A percentile compares a stretch with the other conserved stretches of the same genome.
phyloP scores from a whole-genome alignment of 2,888 invertebrate species.

The Hedychridium roseum region DNA sequence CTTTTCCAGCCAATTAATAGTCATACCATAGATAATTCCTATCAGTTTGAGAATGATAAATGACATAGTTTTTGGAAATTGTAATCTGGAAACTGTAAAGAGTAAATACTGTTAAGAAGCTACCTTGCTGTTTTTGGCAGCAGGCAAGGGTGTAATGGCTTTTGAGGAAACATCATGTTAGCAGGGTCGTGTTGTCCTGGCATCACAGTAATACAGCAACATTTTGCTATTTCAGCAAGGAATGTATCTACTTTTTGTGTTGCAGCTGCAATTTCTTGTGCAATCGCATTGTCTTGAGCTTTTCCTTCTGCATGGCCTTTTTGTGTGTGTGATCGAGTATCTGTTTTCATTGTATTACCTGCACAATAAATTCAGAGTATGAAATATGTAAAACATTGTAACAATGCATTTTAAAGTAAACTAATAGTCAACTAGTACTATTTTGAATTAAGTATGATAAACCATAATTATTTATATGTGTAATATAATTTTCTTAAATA shows the following conservation, averaged over 20 bases:
- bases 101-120: not conserved
- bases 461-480: too few species aligned
- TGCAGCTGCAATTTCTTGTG: constrained; percentile 36
- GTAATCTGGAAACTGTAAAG: too few species aligned
- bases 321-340: constrained; percentile 26
- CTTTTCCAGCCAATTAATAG: too few species aligned
- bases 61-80: not conserved
- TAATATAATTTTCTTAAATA: too few species aligned
- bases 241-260: constrained; percentile 47
- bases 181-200: constrained; percentile 92
- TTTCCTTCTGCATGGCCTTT: constrained; percentile 38
- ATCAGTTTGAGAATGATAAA: not conserved
- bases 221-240: constrained; percentile 43
- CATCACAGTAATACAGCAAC: constrained; percentile 81
- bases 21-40: too few species aligned
- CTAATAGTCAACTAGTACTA: too few species aligned
- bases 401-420: too few species aligned
- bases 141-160: constrained; percentile 84
- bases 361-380: too few species aligned
- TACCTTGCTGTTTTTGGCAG: constrained; percentile 48
- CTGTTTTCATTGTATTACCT: constrained; percentile 50
- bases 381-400: too few species aligned
- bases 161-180: constrained; percentile 91
- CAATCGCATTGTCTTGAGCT: constrained; percentile 36
- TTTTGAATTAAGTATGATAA: too few species aligned